Conservation (phyloP, 2,113 vertebrate genomes). For the Spheniscus mendiculus region DNA sequence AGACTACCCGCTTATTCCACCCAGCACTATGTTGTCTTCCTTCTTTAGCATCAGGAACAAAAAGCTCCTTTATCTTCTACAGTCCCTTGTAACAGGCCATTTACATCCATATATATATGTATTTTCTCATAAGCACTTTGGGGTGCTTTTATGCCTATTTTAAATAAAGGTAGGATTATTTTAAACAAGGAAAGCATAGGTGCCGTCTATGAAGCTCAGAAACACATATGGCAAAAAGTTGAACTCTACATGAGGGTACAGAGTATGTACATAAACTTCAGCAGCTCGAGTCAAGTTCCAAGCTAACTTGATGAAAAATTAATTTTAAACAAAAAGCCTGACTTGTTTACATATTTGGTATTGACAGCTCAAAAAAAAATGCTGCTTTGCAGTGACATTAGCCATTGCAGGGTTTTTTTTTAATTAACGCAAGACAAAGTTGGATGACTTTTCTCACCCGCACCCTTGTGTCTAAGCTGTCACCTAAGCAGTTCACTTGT, state of each 20-base stretch:
- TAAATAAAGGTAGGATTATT: background rate
- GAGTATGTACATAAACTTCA: background rate
- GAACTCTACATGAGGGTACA: background rate
- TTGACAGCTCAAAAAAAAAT: background rate
- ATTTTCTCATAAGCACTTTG: background rate
- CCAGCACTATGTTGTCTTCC: background rate
- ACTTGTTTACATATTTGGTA: background rate
- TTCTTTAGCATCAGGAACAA: background rate
- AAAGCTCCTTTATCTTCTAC: background rate
- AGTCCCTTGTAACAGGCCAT: background rate
- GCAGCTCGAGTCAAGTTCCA: background rate
- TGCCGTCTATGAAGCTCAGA: background rate
- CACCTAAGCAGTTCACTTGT: background rate
- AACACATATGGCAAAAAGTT: background rate
- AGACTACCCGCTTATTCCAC: background rate
- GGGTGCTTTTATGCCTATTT: background rate
- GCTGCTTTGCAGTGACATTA: background rate
- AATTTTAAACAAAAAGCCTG: background rate
- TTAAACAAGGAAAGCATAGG: background rate
- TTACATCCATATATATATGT: background rate
- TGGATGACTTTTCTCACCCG: background rate
- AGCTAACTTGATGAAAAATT: background rate
- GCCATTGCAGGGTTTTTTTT: background rate
- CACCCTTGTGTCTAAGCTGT: background rate
- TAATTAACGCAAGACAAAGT: background rate